Conservation (phyloP, 2,113 vertebrate species). For the Prolemur simus region DNA sequence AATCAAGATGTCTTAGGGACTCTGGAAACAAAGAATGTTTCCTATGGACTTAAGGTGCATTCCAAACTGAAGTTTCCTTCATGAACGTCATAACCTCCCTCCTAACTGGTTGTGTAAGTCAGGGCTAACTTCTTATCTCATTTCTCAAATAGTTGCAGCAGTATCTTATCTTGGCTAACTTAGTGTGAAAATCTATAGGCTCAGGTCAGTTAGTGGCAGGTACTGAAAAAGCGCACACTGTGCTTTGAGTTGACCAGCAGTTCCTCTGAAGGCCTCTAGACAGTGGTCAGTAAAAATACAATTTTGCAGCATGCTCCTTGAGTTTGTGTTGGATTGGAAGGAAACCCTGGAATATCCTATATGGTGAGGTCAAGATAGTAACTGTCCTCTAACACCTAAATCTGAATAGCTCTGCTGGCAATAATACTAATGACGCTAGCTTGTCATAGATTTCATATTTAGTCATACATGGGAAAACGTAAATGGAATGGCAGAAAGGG, state of each 20-base stretch:
- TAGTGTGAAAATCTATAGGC: neutral
- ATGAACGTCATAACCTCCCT: neutral
- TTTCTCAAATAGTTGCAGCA: neutral
- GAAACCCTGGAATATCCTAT: neutral
- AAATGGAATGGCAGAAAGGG: neutral
- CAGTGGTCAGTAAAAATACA: neutral
- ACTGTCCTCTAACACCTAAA: neutral
- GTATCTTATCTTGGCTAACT: neutral
- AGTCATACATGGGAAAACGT: neutral
- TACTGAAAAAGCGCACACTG: neutral
- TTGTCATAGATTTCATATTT: neutral
- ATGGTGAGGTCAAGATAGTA: neutral
- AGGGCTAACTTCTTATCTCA: neutral
- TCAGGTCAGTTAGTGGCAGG: neutral
- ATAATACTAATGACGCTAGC: neutral
- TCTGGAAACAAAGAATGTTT: neutral
- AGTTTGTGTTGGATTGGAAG: neutral
- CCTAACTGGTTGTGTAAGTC: neutral
- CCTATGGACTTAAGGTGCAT: neutral
- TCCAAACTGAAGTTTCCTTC: neutral
- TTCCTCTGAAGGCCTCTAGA: neutral
- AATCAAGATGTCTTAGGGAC: neutral
- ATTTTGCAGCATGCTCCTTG: neutral
- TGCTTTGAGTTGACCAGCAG: neutral
- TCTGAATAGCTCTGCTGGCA: neutral